Evolutionary conservation across 2,888 invertebrate genomes (phyloP), one percentile per base, ranked within the genome.

Genomic region (Deilephila porcellus): DNA sequence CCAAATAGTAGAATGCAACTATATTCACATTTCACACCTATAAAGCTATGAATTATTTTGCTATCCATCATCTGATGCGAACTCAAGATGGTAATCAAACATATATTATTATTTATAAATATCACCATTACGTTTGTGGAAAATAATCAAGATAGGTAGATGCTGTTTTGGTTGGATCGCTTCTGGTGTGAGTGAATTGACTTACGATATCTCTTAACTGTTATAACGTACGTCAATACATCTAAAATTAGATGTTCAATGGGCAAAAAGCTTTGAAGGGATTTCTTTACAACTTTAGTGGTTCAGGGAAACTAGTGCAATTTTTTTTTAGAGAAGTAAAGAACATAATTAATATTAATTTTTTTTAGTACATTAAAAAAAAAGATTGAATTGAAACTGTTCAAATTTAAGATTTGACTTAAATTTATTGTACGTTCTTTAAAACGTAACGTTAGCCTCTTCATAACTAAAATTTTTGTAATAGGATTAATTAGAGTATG

Each of bases 81-180:
- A 56, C 7, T 56, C n/a, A 56, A 56, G 19, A n/a, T 19, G 19
- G n/a, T 56, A 56, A 56, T n/a, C 56, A 56, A 19, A 19, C 7
- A 56, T 5, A 56, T 19, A 56, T 56, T 19, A 19, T 56, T n/a
- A 56, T 56, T 56, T 56, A 63, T 63, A 34, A 63, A 63, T 63
- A 63, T 37, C 34, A 34, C 8, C 25, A 19, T 25, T 25, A 52
- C 25, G 34, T 64, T n/a, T 64, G 11, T 59, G 17, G 75, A 77
- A 79, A 77, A 79, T 82, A 81, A 76, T 76, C 74, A 25, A 73
- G 77, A 79, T 78, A 73, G 73, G 75, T 34, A 75, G 74, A 75
- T 74, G 73, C 71, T 83, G 83, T 83, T 86, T 83, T 85, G 84
- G 79, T 83, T 82, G 80, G 82, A 84, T 78, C 78, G 53, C 29